A percentile compares a stretch with the other conserved stretches of the same genome.
Evolutionary conservation across 2,888 invertebrate genomes (phyloP).

Genomic region (Therioaphis trifolii): DNA sequence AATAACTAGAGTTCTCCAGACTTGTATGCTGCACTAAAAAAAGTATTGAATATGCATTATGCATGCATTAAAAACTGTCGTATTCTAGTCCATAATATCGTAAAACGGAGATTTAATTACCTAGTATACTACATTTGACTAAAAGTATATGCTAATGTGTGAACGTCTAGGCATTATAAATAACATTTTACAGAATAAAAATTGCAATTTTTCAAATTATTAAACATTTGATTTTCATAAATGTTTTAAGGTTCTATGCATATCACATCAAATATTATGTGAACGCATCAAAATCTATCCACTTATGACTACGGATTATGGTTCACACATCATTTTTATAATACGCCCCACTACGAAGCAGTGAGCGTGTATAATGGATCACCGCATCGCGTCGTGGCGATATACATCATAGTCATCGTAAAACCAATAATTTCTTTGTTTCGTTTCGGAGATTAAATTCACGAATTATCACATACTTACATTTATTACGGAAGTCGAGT

Average conservation of each 20-base stretch:
- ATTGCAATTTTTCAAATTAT: not conserved
- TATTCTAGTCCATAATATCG: constrained; percentile 4
- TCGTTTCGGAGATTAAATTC: constrained; percentile 37
- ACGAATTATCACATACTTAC: constrained; percentile 12
- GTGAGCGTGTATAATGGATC: constrained; percentile 33
- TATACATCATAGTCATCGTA: constrained; percentile 34
- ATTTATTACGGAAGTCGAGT: constrained; percentile 8
- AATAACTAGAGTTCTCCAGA: not conserved
- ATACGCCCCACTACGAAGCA: constrained; percentile 8
- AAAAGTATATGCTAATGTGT: not conserved
- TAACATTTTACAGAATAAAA: not conserved
- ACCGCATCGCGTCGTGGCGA: constrained; percentile 26
- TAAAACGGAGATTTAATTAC: not conserved
- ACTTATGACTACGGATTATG: not conserved
- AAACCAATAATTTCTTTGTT: constrained; percentile 57
- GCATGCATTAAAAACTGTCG: constrained; percentile 7
- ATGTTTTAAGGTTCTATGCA: not conserved
- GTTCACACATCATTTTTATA: constrained; percentile 12
- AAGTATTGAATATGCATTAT: not conserved
- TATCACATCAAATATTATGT: not conserved
- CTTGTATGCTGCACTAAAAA: not conserved
- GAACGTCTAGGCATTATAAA: not conserved
- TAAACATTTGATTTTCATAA: not conserved
- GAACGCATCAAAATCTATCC: not conserved
- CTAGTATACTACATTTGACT: not conserved